Evolutionary conservation across 1,140 invertebrate species (phyloP).

Genomic region (Megalopta genalis): DNA sequence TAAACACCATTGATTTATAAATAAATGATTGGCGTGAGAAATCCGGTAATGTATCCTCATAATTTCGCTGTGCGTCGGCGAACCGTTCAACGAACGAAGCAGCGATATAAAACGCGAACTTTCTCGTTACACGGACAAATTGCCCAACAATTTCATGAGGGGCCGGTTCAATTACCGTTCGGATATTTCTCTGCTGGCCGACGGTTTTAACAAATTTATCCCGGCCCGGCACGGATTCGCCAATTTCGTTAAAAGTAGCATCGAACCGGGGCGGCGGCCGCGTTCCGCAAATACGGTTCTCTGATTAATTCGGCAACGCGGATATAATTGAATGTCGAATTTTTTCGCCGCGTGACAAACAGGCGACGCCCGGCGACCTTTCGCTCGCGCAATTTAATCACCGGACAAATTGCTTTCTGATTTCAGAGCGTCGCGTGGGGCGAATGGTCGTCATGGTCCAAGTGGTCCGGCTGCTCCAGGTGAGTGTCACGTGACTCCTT

Average conservation of each 20-base stretch:
- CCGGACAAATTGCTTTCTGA: constrained; percentile 55
- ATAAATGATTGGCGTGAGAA: too few relatives aligned
- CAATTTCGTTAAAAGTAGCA: constrained; percentile 40
- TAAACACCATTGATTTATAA: too few relatives aligned
- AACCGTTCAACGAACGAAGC: neutral
- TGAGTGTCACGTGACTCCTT: constrained; percentile 43
- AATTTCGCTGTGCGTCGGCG: neutral
- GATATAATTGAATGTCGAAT: constrained; percentile 40
- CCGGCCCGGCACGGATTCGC: neutral
- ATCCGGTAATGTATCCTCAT: too few relatives aligned
- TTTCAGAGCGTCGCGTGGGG: constrained; percentile 74
- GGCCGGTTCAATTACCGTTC: constrained; percentile 31
- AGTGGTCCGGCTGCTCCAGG: constrained; percentile 83
- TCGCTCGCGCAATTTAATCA: constrained; percentile 29
- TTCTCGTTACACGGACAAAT: constrained; percentile 28
- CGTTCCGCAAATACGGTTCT: constrained; percentile 19
- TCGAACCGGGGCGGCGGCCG: neutral
- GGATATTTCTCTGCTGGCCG: constrained; percentile 18
- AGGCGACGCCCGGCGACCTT: neutral
- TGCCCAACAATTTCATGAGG: constrained; percentile 24
- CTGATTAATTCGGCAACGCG: constrained; percentile 27
- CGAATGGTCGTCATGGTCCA: constrained; percentile 84
- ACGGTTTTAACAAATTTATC: constrained; percentile 35
- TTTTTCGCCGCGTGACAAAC: constrained; percentile 30
- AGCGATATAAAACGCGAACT: neutral